These are phyloP conservation scores for Dasyprocta punctata DNA, from an alignment of 2,113 vertebrate species.

Conservation along the genomic window DNA sequence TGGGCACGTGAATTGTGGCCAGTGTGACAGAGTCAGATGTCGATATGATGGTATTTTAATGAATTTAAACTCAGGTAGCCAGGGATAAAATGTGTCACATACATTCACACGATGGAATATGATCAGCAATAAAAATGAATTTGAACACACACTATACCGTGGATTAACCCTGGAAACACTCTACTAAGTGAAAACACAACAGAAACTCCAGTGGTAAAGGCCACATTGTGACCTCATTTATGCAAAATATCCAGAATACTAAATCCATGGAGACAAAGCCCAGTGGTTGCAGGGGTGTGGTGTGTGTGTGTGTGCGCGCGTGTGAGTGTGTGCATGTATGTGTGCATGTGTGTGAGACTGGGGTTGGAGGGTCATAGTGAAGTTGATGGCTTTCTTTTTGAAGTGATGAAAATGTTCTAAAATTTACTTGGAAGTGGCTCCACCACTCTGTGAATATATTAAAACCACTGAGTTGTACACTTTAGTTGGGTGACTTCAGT, in stretches of 20 bases:
- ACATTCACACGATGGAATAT: rapidly evolving
- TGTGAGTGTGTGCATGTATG: background rate
- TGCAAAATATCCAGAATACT: rapidly evolving
- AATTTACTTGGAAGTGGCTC: rapidly evolving
- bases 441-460: too few species aligned
- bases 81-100: rapidly evolving
- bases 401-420: background rate
- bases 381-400: background rate
- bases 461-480: rapidly evolving
- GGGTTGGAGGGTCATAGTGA: background rate
- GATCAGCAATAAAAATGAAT: too few species aligned
- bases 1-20: rapidly evolving
- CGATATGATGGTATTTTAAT: background rate
- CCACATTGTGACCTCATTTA: rapidly evolving
- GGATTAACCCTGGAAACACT: background rate
- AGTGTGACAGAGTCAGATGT: rapidly evolving
- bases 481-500: background rate
- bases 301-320: too few species aligned
- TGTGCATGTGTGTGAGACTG: background rate
- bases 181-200: rapidly evolving
- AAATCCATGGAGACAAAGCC: background rate
- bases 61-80: background rate
- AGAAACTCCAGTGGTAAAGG: background rate
- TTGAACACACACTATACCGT: rapidly evolving
- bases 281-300: rapidly evolving